phyloP scores from a whole-genome alignment of 1,140 invertebrate genomes.

The Anastrepha obliqua region DNA sequence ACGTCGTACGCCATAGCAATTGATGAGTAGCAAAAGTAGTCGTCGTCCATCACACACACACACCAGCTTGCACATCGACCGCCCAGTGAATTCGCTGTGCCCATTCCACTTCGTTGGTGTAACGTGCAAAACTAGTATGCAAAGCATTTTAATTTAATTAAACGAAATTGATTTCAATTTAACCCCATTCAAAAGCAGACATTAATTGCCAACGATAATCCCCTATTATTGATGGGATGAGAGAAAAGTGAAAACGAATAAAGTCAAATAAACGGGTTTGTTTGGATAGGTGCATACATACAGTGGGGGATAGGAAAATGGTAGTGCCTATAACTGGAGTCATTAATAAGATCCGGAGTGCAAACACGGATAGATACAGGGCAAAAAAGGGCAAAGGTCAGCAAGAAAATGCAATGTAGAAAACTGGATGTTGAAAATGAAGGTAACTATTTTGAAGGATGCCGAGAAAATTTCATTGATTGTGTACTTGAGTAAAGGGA shows the following conservation, averaged over 20 bases:
- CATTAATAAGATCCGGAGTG: no score
- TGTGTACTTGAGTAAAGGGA: no score
- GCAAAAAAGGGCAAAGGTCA: no score
- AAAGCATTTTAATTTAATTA: constrained; percentile 52
- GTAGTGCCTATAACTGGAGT: no score
- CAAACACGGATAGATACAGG: no score
- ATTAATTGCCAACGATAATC: constrained; percentile 50
- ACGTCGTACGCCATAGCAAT: neutral
- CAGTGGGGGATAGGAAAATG: no score
- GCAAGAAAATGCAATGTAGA: no score
- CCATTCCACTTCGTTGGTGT: neutral
- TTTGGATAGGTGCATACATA: neutral
- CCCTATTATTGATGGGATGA: neutral
- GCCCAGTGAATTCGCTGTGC: neutral
- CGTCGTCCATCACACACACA: neutral
- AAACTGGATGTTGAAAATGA: no score
- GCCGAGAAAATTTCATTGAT: no score
- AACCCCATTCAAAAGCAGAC: constrained; percentile 50
- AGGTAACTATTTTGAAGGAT: no score
- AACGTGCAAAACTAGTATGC: constrained; percentile 45
- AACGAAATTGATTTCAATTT: constrained; percentile 52
- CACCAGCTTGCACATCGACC: neutral
- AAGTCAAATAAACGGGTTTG: neutral
- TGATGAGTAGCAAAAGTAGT: constrained; percentile 23
- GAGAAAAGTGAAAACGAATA: neutral